Evolutionary conservation across 2,797 vertebrate species (phyloP), one percentile per base, ranked within the genome.

Genomic region (Sebastes elongatus): DNA sequence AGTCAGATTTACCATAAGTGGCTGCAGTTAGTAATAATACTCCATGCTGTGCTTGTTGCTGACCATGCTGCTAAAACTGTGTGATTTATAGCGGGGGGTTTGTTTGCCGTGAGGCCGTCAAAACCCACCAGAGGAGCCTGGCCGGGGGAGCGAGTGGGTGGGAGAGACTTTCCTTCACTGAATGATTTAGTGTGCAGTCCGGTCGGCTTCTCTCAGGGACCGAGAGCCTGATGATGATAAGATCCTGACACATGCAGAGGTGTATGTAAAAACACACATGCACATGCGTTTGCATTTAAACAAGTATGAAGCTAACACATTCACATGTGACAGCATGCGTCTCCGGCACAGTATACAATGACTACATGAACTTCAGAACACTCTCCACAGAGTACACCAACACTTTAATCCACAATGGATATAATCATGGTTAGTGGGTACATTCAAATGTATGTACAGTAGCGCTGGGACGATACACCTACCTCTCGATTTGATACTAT

Each of bases 11-110:
- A 72, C 30, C 55, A 68, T 46, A 78, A 87, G 71, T 75, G 70
- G 64, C 82, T 55, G 35, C 67, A 81, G 63, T 78, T 49, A 69
- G 78, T 64, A 72, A 82, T 80, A 74, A 73, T 46, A 66, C n/a
- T 59, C n/a, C 77, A 75, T 14, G 74, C 78, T 81, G 79, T 46
- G 67, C 52, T 82, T 32, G 56, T 61, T 84, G 71, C 73, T 74
- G 82, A 55, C 82, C 57, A 28, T 28, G 28, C 70, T 73, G 63
- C 61, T 79, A 60, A 78, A 7, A 22, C 70, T 49, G 72, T 61
- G 13, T 88, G 84, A 89, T 92, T 90, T 84, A 86, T 80, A 25
- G 80, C 1, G 13, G 28, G 71, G 42, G 25, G 38, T 46, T 57
- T 74, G 76, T 81, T 88, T 85, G 76, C 78, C 4, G 25, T 57